These are phyloP conservation scores for Molanna angustata DNA, from an alignment of 2,888 invertebrate genomes.

Conservation along the genomic window DNA sequence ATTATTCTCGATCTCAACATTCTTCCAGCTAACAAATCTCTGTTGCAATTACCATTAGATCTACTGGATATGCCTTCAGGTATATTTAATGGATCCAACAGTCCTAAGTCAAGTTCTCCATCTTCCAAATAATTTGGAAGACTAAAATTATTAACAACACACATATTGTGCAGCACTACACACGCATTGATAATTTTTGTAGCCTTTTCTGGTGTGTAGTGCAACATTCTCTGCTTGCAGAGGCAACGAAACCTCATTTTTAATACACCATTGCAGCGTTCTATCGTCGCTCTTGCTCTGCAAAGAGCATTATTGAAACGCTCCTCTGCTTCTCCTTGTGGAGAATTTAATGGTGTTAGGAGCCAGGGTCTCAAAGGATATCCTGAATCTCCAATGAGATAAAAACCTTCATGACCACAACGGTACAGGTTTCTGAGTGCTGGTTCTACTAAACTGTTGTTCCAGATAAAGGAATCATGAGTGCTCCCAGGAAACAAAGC, in stretches of 20 bases:
- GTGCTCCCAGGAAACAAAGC: constrained; percentile 4
- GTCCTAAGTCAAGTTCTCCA: not conserved
- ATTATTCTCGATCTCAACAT: not conserved
- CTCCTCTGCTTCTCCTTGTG: not conserved
- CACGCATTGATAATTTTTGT: constrained; percentile 4
- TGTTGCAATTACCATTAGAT: not conserved
- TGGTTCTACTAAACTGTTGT: not conserved
- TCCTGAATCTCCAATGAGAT: constrained; percentile 4
- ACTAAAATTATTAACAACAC: not conserved
- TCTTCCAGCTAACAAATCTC: constrained; percentile 2
- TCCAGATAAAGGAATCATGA: constrained; percentile 2
- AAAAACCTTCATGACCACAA: not conserved
- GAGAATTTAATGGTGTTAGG: not conserved
- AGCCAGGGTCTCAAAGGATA: constrained; percentile 4
- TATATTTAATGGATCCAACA: constrained; percentile 1
- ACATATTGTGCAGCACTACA: constrained; percentile 3
- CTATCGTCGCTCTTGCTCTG: not conserved
- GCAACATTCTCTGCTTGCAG: not conserved
- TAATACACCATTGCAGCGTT: constrained; percentile 1
- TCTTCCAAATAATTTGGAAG: constrained; percentile 5
- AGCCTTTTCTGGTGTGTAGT: constrained; percentile 5
- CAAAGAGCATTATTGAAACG: not conserved
- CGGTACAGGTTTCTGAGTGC: not conserved
- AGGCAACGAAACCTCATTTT: constrained; percentile 1
- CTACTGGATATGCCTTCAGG: not conserved